phyloP scores from a whole-genome alignment of 2,113 vertebrate genomes.

The Ramphastos sulfuratus region DNA sequence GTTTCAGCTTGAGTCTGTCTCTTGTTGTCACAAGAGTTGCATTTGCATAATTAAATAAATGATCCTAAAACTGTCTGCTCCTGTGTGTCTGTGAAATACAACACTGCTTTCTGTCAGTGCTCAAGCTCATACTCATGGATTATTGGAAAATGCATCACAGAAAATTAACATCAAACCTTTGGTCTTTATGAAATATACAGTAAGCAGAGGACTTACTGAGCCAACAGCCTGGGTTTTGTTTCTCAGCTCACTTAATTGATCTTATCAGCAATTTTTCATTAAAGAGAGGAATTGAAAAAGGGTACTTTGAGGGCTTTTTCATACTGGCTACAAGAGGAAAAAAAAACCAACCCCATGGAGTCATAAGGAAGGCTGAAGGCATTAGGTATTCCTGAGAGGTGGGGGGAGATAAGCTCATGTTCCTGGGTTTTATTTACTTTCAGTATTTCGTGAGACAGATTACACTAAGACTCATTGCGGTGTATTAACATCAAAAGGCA shows the following conservation, averaged over 20 bases:
- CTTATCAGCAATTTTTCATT: slow-evolving; percentile 41
- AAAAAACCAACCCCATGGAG: neutral
- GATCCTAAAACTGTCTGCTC: slow-evolving; percentile 67
- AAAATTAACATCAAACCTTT: slow-evolving; percentile 58
- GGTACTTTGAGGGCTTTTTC: neutral
- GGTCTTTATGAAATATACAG: slow-evolving; percentile 38
- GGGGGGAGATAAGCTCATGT: neutral
- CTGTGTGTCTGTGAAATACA: slow-evolving; percentile 70
- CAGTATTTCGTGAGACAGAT: neutral
- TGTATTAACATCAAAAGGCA: slow-evolving; percentile 29
- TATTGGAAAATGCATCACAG: slow-evolving; percentile 42
- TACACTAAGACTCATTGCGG: neutral
- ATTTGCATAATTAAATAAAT: slow-evolving; percentile 78
- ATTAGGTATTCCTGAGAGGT: neutral
- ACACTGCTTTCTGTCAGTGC: slow-evolving; percentile 56
- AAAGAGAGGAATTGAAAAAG: slow-evolving; percentile 26
- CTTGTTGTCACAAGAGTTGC: slow-evolving; percentile 69
- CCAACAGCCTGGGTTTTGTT: slow-evolving; percentile 40
- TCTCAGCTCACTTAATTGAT: slow-evolving; percentile 65
- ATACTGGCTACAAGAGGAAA: neutral
- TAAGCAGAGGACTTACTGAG: slow-evolving; percentile 40
- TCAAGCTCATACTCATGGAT: slow-evolving; percentile 46
- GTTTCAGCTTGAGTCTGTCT: slow-evolving; percentile 60
- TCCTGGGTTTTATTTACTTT: slow-evolving; percentile 14
- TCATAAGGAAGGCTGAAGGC: neutral